phyloP scores from a whole-genome alignment of 2,797 vertebrate species.

The Steatocranus sp. region DNA sequence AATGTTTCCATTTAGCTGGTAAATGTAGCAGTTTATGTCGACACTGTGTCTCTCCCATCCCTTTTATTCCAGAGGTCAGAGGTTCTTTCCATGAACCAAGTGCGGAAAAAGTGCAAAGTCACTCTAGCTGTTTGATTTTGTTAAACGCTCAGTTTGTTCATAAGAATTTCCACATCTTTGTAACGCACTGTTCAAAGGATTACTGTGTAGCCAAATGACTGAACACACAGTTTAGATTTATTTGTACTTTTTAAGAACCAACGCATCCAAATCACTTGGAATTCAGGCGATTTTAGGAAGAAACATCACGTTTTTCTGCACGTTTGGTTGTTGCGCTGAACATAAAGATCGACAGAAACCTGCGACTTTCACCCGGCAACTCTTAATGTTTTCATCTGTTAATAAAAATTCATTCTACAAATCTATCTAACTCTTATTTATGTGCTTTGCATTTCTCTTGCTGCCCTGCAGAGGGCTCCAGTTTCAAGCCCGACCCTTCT shows the following conservation, averaged over 20 bases:
- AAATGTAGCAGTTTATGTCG: background rate
- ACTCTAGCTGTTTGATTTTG: background rate
- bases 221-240: background rate
- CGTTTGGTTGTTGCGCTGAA: background rate
- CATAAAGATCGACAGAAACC: background rate
- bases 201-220: background rate
- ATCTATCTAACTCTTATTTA: background rate
- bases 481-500: slow-evolving; percentile 47
- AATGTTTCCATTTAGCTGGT: background rate
- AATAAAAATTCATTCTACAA: background rate
- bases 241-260: background rate
- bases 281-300: background rate
- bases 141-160: background rate
- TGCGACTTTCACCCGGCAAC: background rate
- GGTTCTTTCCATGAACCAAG: background rate
- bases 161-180: background rate
- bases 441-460: slow-evolving; percentile 13
- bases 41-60: background rate
- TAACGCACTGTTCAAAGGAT: background rate
- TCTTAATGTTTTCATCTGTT: background rate
- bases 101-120: background rate
- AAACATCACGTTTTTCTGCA: background rate
- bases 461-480: slow-evolving; percentile 44
- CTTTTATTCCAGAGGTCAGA: background rate
- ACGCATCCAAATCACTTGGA: background rate